phyloP scores from a whole-genome alignment of 1,140 invertebrate genomes.

The Bombus waltoni region DNA sequence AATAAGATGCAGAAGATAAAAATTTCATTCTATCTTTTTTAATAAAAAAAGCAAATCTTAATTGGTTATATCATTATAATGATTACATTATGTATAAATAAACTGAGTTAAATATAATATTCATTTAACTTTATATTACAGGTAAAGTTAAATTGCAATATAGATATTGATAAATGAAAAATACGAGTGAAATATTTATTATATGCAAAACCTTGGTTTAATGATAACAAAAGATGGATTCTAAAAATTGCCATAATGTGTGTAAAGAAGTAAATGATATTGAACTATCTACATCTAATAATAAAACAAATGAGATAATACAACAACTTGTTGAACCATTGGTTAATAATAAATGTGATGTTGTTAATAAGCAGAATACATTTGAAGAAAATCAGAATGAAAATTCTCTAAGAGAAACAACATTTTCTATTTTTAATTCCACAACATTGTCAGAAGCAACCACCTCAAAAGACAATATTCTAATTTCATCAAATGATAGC shows the following conservation, averaged over 20 bases:
- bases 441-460: constrained; percentile 25
- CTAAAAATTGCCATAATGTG: constrained; percentile 10
- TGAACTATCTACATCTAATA: constrained; percentile 7
- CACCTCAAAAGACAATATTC: constrained; percentile 45
- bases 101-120: neutral
- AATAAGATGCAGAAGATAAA: neutral
- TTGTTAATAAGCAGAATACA: neutral
- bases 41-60: neutral
- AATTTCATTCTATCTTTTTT: neutral
- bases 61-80: neutral
- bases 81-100: neutral
- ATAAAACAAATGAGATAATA: neutral
- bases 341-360: neutral
- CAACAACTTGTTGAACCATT: neutral
- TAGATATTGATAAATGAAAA: neutral
- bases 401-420: neutral
- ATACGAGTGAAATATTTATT: neutral
- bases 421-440: constrained; percentile 4
- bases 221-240: constrained; percentile 10
- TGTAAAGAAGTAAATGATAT: constrained; percentile 15
- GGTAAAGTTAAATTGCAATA: neutral
- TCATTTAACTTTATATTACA: neutral
- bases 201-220: neutral
- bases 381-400: constrained; percentile 23
- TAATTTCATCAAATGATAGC: constrained; percentile 9